phyloP scores from a whole-genome alignment of 1,140 invertebrate genomes.

The Campoletis sonorensis region DNA sequence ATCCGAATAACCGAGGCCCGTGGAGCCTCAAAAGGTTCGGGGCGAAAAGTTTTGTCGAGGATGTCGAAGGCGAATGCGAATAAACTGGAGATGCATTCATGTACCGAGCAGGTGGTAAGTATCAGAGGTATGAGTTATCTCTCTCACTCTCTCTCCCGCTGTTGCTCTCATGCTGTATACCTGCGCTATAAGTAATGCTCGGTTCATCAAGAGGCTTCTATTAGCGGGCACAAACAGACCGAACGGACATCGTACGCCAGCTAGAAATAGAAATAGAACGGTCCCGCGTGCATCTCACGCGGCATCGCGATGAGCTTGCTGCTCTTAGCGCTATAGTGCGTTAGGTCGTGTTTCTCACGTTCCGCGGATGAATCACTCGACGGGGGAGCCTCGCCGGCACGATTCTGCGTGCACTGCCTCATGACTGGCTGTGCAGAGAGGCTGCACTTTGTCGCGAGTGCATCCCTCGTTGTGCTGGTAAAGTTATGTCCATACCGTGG shows the following conservation, averaged over 20 bases:
- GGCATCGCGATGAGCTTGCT: slow-evolving; percentile 43
- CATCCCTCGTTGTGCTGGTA: neutral
- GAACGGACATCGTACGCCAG: slow-evolving; percentile 59
- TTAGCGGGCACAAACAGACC: slow-evolving; percentile 70
- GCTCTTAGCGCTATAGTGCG: slow-evolving; percentile 46
- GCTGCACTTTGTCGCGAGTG: slow-evolving; percentile 13
- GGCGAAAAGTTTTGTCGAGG: neutral
- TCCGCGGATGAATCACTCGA: slow-evolving; percentile 69
- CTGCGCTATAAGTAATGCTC: slow-evolving; percentile 43
- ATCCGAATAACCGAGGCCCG: neutral
- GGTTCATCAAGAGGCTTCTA: slow-evolving; percentile 63
- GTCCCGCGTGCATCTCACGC: slow-evolving; percentile 52
- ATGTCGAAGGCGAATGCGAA: slow-evolving; percentile 24
- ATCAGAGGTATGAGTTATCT: neutral
- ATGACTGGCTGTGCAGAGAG: slow-evolving; percentile 1
- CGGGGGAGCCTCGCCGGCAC: slow-evolving; percentile 55
- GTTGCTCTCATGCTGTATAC: neutral
- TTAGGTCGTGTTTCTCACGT: slow-evolving; percentile 70
- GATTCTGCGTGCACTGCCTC: slow-evolving; percentile 29
- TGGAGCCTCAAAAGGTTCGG: slow-evolving; percentile 27
- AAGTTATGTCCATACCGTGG: neutral
- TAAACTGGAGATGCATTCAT: neutral
- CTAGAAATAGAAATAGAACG: slow-evolving; percentile 71
- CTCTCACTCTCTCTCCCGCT: neutral
- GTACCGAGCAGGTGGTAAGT: slow-evolving; percentile 15